Evolutionary conservation across 2,888 invertebrate species (phyloP).

Genomic region (Homarus gammarus): DNA sequence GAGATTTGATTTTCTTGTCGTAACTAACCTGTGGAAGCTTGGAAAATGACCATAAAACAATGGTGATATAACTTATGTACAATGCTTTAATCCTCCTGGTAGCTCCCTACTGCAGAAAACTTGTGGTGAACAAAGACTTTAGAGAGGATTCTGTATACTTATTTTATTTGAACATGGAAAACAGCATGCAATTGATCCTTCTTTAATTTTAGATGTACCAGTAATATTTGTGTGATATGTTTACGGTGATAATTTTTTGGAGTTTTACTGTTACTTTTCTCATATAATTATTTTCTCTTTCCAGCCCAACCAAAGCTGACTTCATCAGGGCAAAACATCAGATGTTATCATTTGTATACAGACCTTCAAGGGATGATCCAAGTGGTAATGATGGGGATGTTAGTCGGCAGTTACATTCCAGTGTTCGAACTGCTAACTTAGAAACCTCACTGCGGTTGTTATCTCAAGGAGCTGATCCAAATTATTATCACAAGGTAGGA

Average conservation of each 20-base stretch:
- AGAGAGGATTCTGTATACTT: too few relatives aligned
- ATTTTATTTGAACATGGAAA: too few relatives aligned
- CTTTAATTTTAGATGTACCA: too few relatives aligned
- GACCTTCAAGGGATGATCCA: constrained; percentile 84
- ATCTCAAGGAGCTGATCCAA: constrained; percentile 97
- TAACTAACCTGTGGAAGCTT: too few relatives aligned
- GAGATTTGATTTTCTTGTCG: too few relatives aligned
- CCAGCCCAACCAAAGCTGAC: constrained; percentile 94
- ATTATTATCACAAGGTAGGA: constrained; percentile 90
- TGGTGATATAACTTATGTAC: too few relatives aligned
- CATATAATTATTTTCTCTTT: constrained; percentile 77
- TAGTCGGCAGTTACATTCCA: constrained; percentile 95
- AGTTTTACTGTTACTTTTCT: background rate
- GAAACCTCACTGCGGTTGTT: constrained; percentile 95
- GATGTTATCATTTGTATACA: constrained; percentile 89
- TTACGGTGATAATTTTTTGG: background rate
- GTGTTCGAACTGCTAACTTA: constrained; percentile 94
- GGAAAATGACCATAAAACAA: too few relatives aligned
- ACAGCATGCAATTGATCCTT: too few relatives aligned
- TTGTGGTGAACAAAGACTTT: too few relatives aligned
- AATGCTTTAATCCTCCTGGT: too few relatives aligned
- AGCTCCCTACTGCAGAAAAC: too few relatives aligned
- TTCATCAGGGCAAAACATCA: constrained; percentile 97
- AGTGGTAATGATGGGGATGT: constrained; percentile 84
- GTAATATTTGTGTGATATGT: too few relatives aligned